Evolutionary conservation across 2,113 vertebrate species (phyloP).

Genomic region (Halcyon senegalensis): DNA sequence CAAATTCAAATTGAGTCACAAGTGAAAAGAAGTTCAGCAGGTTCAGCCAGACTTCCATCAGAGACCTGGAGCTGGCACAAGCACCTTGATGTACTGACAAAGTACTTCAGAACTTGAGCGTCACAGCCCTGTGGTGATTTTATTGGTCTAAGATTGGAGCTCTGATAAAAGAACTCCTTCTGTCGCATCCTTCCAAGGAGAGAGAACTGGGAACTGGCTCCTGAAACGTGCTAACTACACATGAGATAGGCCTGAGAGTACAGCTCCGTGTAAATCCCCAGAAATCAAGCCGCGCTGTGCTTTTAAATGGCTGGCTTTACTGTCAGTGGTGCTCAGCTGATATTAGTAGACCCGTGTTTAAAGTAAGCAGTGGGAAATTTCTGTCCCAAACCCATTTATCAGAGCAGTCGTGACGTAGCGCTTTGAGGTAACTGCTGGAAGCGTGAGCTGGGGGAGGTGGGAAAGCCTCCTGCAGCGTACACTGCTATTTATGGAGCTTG

Average conservation of each 20-base stretch:
- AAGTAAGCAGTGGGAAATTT: not conserved
- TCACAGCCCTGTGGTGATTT: not conserved
- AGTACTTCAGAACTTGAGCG: not conserved
- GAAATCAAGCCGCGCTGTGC: not conserved
- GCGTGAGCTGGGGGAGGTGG: not conserved
- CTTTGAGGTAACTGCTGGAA: not conserved
- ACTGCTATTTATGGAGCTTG: not conserved
- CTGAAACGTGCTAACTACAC: not conserved
- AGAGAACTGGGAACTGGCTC: not conserved
- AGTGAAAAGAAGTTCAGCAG: conserved; percentile 30
- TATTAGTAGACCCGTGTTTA: not conserved
- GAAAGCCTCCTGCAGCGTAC: not conserved
- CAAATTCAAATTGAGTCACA: conserved; percentile 6
- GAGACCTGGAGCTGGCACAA: not conserved
- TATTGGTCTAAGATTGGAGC: not conserved
- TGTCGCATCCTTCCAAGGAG: not conserved
- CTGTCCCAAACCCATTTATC: not conserved
- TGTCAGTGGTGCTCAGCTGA: not conserved
- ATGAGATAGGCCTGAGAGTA: not conserved
- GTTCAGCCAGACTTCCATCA: conserved; percentile 2
- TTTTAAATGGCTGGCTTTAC: not conserved
- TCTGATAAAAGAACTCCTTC: not conserved
- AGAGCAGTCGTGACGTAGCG: not conserved
- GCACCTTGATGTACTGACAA: not conserved
- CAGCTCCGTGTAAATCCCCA: not conserved